Conservation (phyloP, 1,140 invertebrate genomes). For the Micrasema minimum region DNA sequence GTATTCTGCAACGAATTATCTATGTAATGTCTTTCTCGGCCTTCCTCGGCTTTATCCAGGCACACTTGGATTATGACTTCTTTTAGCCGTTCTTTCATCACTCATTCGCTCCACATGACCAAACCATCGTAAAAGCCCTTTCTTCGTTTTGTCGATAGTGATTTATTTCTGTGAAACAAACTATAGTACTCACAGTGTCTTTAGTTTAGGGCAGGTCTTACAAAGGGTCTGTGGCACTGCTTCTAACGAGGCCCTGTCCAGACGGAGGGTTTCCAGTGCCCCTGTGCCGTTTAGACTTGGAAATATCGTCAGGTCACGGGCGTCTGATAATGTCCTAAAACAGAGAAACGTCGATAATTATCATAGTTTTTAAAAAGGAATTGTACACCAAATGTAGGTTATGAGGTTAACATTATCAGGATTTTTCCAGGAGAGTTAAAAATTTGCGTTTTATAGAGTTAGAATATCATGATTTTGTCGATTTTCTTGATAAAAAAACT, state of each 20-base stretch:
- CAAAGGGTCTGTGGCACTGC: slow-evolving; percentile 82
- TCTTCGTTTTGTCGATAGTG: not conserved
- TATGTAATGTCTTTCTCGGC: too few relatives aligned
- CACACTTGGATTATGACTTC: not conserved
- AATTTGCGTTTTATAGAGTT: too few relatives aligned
- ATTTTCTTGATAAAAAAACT: too few relatives aligned
- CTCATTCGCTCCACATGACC: too few relatives aligned
- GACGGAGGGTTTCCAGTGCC: slow-evolving; percentile 80
- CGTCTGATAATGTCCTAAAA: slow-evolving; percentile 84
- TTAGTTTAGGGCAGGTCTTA: slow-evolving; percentile 78
- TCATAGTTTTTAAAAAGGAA: not conserved
- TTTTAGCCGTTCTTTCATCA: too few relatives aligned
- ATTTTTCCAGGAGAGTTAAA: too few relatives aligned
- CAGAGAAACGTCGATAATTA: not conserved
- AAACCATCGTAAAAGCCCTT: too few relatives aligned
- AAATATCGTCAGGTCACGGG: slow-evolving; percentile 80
- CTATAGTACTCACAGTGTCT: slow-evolving; percentile 92
- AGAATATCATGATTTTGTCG: too few relatives aligned
- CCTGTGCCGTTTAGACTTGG: slow-evolving; percentile 83
- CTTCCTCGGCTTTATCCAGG: too few relatives aligned
- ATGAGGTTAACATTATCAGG: too few relatives aligned
- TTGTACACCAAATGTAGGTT: too few relatives aligned
- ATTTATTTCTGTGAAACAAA: not conserved
- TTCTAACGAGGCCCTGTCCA: slow-evolving; percentile 83
- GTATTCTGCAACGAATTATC: too few relatives aligned